Base-by-base conservation (phyloP, 2,113 vertebrate species). In the Ploceus nigricollis region DNA sequence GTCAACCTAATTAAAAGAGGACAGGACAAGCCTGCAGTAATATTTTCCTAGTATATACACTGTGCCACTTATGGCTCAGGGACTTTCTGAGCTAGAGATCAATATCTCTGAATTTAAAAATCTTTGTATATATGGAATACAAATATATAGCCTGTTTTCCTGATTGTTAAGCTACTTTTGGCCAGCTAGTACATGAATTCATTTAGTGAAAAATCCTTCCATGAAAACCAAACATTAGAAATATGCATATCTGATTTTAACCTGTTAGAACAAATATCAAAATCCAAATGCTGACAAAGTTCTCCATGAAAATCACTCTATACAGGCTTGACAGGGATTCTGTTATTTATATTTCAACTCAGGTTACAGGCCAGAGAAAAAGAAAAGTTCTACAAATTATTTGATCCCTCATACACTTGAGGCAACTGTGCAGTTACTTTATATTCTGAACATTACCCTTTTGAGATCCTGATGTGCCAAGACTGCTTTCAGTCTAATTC, bases 341-440 rank as follows among this genome's bases (percentile, higher is more conserved):
- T 90, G 48, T 69, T 91, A 60, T 17, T 75, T 69, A n/a, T 94
- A 60, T 90, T 70, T 64, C 40, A 64, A 87, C 53, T 81, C 71
- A 54, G 14, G 58, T 47, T 80, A 37, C 3, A 75, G 20, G 5
- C 10, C 21, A 87, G 33, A 85, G 24, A 6, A 22, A 60, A 61
- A 88, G 61, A 88, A 83, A 72, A 35, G 28, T 76, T 79, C 68
- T 84, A 56, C 76, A 86, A 96, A 71, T 64, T 91, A 87, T 44
- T 91, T 92, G 44, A 35, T 82, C 95, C n/a, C 73, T 96, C 76
- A 86, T 73, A 94, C 51, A 92, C 3, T 48, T 33, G 56, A 85
- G 51, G 51, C n/a, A 97, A 87, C 54, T 77, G 16, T n/a, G 90
- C 39, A 54, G 69, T 92, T 90, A 85, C 68, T 85, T 95, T 86